Conservation (phyloP, 2,888 invertebrate genomes). For the Fissipunctia ypsillon region DNA sequence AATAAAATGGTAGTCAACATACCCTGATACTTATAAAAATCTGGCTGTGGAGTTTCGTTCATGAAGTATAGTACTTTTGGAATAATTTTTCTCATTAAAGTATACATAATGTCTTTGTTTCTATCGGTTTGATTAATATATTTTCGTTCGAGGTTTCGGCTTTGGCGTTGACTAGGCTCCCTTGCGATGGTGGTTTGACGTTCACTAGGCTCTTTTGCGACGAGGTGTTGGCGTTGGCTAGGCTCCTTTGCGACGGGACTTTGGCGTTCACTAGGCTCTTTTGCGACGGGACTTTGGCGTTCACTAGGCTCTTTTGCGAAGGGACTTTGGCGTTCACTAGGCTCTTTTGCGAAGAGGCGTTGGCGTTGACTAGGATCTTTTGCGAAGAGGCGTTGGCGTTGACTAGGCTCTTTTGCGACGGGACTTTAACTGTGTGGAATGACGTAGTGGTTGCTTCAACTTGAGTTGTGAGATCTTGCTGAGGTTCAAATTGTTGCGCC, state of each 20-base stretch:
- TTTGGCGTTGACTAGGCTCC: not conserved
- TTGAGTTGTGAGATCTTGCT: slow-evolving; percentile 8
- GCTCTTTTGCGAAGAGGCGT: slow-evolving; percentile 19
- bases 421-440: slow-evolving; percentile 8
- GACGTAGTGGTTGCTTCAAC: not conserved
- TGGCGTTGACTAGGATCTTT: slow-evolving; percentile 1
- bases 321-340: not conserved
- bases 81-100: slow-evolving; percentile 18
- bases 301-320: not conserved
- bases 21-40: slow-evolving; percentile 35
- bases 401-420: not conserved
- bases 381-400: not conserved
- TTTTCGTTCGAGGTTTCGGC: slow-evolving; percentile 6
- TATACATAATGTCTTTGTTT: slow-evolving; percentile 38
- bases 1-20: slow-evolving; percentile 38
- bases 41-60: slow-evolving; percentile 37
- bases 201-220: not conserved
- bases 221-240: no score
- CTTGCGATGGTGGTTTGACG: not conserved
- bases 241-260: slow-evolving; percentile 29
- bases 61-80: slow-evolving; percentile 35
- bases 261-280: not conserved
- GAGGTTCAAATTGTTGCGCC: slow-evolving; percentile 22
- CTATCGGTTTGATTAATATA: not conserved
- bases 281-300: not conserved